Conservation (phyloP, 2,888 invertebrate species). For the Eristalis arbustorum region DNA sequence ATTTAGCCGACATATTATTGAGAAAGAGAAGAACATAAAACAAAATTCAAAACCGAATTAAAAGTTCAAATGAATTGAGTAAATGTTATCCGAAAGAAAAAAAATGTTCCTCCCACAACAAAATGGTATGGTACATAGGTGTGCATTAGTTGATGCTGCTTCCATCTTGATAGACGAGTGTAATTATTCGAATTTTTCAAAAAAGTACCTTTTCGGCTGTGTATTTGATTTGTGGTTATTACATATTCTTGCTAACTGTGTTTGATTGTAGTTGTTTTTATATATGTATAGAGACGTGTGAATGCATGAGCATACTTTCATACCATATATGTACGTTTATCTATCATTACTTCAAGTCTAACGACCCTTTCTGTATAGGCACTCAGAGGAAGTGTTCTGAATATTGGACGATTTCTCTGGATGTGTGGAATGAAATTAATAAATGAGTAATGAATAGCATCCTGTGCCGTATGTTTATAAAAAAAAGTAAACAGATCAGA, state of each 20-base stretch:
- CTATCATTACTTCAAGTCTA: no score
- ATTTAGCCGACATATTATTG: slow-evolving; percentile 44
- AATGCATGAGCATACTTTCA: no score
- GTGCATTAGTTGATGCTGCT: background rate
- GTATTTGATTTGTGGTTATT: slow-evolving; percentile 20
- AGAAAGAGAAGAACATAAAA: slow-evolving; percentile 4
- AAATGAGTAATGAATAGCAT: no score
- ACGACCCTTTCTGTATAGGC: no score
- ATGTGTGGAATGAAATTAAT: no score
- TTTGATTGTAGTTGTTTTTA: background rate
- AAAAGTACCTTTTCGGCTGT: background rate
- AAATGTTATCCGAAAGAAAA: slow-evolving; percentile 37
- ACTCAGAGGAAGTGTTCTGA: no score
- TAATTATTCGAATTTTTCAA: slow-evolving; percentile 27
- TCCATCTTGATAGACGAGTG: background rate
- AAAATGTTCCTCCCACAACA: slow-evolving; percentile 47
- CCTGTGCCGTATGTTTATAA: no score
- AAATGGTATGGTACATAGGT: background rate
- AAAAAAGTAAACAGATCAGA: no score
- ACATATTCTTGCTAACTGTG: slow-evolving; percentile 21
- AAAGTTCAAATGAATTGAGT: slow-evolving; percentile 65
- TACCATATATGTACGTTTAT: no score
- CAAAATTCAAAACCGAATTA: slow-evolving; percentile 43
- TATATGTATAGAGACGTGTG: background rate
- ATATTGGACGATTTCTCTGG: no score